Evolutionary conservation across 1,140 invertebrate species (phyloP).

Genomic region (Adoxophyes honmai): DNA sequence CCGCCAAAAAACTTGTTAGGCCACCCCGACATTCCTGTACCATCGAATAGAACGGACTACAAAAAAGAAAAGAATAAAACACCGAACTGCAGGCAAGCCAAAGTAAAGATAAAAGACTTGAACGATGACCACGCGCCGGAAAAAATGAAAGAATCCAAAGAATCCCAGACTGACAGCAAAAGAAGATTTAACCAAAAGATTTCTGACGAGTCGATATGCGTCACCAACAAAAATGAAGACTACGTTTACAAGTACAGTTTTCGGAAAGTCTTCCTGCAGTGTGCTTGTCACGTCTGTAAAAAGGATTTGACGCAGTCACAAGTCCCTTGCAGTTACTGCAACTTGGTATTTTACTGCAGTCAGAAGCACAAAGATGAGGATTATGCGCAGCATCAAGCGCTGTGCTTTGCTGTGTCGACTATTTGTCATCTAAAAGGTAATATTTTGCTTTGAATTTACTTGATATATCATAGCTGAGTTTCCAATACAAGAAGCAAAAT

Average conservation of each 20-base stretch:
- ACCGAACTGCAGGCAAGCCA: constrained; percentile 53
- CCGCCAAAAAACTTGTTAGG: constrained; percentile 77
- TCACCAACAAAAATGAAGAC: constrained; percentile 55
- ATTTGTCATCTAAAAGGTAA: constrained; percentile 72
- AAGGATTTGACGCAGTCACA: constrained; percentile 48
- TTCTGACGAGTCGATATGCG: constrained; percentile 35
- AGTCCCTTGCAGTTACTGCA: constrained; percentile 66
- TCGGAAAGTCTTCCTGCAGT: constrained; percentile 69
- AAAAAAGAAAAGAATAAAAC: constrained; percentile 76
- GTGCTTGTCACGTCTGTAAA: constrained; percentile 66
- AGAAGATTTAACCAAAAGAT: constrained; percentile 40
- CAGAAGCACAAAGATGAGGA: constrained; percentile 70
- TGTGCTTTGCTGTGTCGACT: constrained; percentile 71
- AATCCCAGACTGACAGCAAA: constrained; percentile 48
- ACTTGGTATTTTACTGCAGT: constrained; percentile 65
- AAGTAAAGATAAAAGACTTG: constrained; percentile 67
- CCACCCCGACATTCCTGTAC: constrained; percentile 72
- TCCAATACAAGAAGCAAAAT: no score
- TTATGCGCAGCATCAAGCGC: constrained; percentile 61
- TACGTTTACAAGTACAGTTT: constrained; percentile 75
- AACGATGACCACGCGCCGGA: constrained; percentile 40
- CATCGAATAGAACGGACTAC: constrained; percentile 75
- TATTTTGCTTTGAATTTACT: constrained; percentile 18
- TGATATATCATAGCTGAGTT: no score
- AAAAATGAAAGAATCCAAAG: constrained; percentile 49